phyloP scores from a whole-genome alignment of 2,113 vertebrate genomes.

The Calidris pygmaea region DNA sequence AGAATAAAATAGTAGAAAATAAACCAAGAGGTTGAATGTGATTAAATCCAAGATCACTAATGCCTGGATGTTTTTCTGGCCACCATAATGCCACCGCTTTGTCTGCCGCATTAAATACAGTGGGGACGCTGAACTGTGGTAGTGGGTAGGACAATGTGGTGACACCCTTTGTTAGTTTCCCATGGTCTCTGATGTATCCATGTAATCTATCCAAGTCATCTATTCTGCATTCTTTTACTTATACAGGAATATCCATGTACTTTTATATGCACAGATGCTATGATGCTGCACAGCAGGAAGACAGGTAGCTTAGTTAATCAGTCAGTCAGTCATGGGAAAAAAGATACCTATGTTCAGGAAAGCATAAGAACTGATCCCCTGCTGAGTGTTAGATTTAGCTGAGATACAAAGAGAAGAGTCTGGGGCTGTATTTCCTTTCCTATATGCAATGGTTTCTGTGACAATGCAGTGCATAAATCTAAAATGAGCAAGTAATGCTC shows the following conservation, averaged over 20 bases:
- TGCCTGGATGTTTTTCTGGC: background rate
- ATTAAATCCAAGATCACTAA: background rate
- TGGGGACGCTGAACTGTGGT: background rate
- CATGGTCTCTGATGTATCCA: background rate
- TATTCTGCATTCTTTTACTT: background rate
- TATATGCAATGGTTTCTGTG: background rate
- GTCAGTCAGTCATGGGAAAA: background rate
- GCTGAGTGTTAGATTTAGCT: background rate
- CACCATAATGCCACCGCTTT: background rate
- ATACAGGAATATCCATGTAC: background rate
- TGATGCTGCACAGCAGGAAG: background rate
- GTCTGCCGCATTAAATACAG: background rate
- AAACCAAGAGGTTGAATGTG: background rate
- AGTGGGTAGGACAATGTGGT: background rate
- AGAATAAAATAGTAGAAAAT: background rate
- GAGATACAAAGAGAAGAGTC: background rate
- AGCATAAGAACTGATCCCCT: background rate
- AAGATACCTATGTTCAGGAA: background rate
- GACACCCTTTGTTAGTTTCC: background rate
- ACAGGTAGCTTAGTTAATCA: background rate
- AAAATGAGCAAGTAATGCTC: background rate
- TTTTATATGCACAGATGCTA: background rate
- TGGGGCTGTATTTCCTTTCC: background rate
- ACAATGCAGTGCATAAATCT: background rate
- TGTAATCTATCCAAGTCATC: background rate